Base-by-base conservation (phyloP, 2,797 vertebrate species). In the Melanotaenia parkinsoni region DNA sequence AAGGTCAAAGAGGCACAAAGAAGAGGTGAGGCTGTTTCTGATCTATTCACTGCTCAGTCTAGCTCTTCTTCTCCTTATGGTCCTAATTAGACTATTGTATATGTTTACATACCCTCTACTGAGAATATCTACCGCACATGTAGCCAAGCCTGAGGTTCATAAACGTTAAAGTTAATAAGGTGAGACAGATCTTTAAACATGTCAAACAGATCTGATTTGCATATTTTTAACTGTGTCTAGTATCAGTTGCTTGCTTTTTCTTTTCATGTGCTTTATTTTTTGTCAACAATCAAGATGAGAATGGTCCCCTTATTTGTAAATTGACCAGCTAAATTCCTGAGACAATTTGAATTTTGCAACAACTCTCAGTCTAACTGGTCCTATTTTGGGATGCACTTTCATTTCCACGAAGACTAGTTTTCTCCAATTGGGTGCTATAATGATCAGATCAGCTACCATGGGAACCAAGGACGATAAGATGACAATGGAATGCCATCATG, bases 1-100 rank as follows among this genome's bases (percentile, higher is more conserved):
- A 83, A 90, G 91, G 93, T 92, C 91, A 88, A 58, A 28, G 20
- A 1, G 77, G 61, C 74, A 94, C 87, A 93, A 92, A 91, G 88
- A 58, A 57, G 83, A 90, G 90, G 89, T 92, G 89, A 92, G 88
- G 76, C 87, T 80, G 81, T 88, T 84, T 89, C 87, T 82, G 76
- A 35, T 79, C 81, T 72, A 65, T 88, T 88, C 84, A 80, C 58
- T 28, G 28, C 56, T 68, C 50, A 22, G 76, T 63, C 75, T 45
- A 57, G 83, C 73, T 69, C 58, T 76, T 66, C 76, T 72, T 77
- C 79, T 78, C 77, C 77, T 80, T 43, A 72, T 72, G 82, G 32
- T 72, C 76, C 75, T 86, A 86, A 91, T 93, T 84, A 88, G 70
- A 74, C 81, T 79, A 56, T 88, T 87, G 70, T 84, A 67, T 74